A percentile compares a stretch with the other conserved stretches of the same genome.
Evolutionary conservation across 2,888 invertebrate species (phyloP).

Genomic region (Nemoura dubitans): DNA sequence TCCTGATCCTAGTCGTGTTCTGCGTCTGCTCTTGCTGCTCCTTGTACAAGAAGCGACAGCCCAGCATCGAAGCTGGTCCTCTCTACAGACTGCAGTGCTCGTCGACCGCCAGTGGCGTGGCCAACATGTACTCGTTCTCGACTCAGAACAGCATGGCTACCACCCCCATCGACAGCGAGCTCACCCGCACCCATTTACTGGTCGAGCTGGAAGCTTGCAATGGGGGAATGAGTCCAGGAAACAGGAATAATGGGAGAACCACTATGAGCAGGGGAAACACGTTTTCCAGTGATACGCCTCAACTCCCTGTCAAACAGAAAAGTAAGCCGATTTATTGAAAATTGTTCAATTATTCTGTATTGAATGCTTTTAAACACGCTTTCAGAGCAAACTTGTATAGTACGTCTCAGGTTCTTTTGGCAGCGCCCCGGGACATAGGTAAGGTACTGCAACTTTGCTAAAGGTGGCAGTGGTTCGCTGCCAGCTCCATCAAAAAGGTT

Average conservation of each 20-base stretch:
- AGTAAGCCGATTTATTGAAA: conserved; percentile 3
- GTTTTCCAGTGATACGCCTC: conserved; percentile 44
- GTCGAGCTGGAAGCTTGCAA: conserved; percentile 47
- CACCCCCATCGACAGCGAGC: conserved; percentile 55
- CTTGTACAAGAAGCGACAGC: conserved; percentile 56
- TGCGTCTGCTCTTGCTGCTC: conserved; percentile 58
- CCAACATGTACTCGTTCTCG: conserved; percentile 58
- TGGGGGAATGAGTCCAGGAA: conserved; percentile 13
- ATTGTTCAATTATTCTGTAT: neutral
- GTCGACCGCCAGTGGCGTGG: conserved; percentile 57
- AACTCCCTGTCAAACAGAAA: neutral
- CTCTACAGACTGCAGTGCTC: conserved; percentile 57
- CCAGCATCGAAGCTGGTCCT: conserved; percentile 53
- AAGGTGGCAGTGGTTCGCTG: no score
- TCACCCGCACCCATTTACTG: conserved; percentile 24
- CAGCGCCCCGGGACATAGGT: no score
- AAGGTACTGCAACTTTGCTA: no score
- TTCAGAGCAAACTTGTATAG: neutral
- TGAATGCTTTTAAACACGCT: neutral
- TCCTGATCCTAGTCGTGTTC: conserved; percentile 57
- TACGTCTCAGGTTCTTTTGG: no score
- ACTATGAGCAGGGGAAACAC: conserved; percentile 47
- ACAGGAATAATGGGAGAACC: conserved; percentile 48
- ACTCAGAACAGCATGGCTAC: conserved; percentile 55
- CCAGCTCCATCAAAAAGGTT: no score